Conservation (phyloP, 2,797 vertebrate genomes). For the Podarcis siculus region DNA sequence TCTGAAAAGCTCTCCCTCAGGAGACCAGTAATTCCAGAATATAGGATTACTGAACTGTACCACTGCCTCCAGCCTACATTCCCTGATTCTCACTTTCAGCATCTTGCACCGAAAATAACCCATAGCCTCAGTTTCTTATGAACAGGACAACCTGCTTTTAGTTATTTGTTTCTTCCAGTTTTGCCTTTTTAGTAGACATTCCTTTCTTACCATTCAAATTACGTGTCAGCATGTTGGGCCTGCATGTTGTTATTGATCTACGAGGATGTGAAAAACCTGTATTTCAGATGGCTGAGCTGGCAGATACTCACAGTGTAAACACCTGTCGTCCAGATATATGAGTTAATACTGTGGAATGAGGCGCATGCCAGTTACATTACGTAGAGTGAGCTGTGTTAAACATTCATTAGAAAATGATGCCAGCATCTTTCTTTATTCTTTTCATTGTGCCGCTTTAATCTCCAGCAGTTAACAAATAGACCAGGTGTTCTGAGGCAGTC, state of each 20-base stretch:
- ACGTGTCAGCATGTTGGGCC: constrained; percentile 37
- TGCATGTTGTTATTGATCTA: constrained; percentile 58
- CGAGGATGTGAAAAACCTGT: constrained; percentile 53
- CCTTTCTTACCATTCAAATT: constrained; percentile 41
- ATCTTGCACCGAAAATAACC: not conserved
- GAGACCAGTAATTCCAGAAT: not conserved
- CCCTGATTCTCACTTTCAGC: not conserved
- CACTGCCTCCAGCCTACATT: not conserved
- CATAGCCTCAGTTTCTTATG: not conserved
- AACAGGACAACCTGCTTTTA: constrained; percentile 50
- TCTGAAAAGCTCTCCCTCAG: not conserved
- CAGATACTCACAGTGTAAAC: constrained; percentile 63
- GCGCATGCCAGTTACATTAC: constrained; percentile 42
- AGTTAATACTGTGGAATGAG: constrained; percentile 60
- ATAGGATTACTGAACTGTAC: not conserved
- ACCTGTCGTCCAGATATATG: constrained; percentile 59
- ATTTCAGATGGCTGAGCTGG: constrained; percentile 65
- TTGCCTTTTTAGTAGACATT: constrained; percentile 31
- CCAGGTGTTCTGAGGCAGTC: constrained; percentile 54
- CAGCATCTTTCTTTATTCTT: constrained; percentile 63
- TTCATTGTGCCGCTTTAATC: constrained; percentile 59
- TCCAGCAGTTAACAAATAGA: constrained; percentile 64
- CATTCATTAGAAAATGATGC: constrained; percentile 60
- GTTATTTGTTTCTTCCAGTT: constrained; percentile 52
- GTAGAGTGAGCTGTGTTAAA: constrained; percentile 47